phyloP scores from a whole-genome alignment of 2,797 vertebrate species.

The Urophycis tenuis region DNA sequence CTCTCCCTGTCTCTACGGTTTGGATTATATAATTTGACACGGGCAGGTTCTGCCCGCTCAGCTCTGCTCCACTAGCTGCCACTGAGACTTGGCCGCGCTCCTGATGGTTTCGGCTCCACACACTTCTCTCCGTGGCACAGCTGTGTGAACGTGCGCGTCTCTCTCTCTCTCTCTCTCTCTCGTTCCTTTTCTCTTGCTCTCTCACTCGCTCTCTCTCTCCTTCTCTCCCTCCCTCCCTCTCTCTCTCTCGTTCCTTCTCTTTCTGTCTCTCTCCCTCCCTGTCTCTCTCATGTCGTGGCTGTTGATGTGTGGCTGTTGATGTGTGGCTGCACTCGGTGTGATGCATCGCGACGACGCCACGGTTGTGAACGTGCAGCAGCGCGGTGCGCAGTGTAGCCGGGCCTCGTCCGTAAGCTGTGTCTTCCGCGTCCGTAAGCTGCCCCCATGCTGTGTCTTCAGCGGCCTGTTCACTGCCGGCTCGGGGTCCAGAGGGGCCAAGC shows the following conservation, averaged over 20 bases:
- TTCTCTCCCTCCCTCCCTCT: too few relatives aligned
- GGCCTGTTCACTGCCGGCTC: neutral
- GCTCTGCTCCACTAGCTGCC: neutral
- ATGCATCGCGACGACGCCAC: neutral
- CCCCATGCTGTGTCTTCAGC: too few relatives aligned
- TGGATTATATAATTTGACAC: neutral
- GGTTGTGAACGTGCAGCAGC: too few relatives aligned
- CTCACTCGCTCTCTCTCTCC: conserved; percentile 1
- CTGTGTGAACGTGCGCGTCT: conserved; percentile 36
- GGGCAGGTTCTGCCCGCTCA: neutral
- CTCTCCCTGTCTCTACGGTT: neutral
- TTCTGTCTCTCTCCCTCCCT: too few relatives aligned
- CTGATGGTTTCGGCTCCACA: neutral
- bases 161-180: conserved; percentile 12
- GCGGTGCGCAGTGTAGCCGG: too few relatives aligned
- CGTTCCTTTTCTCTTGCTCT: conserved; percentile 6
- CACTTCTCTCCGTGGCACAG: neutral
- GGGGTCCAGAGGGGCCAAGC: neutral
- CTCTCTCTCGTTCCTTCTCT: too few relatives aligned
- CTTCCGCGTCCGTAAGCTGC: too few relatives aligned
- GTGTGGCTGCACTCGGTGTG: neutral
- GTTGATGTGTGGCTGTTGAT: neutral
- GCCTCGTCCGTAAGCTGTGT: too few relatives aligned
- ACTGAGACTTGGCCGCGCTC: neutral
- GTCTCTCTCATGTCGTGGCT: too few relatives aligned